Conservation (phyloP, 1,140 invertebrate genomes). For the Micrasema minimum region DNA sequence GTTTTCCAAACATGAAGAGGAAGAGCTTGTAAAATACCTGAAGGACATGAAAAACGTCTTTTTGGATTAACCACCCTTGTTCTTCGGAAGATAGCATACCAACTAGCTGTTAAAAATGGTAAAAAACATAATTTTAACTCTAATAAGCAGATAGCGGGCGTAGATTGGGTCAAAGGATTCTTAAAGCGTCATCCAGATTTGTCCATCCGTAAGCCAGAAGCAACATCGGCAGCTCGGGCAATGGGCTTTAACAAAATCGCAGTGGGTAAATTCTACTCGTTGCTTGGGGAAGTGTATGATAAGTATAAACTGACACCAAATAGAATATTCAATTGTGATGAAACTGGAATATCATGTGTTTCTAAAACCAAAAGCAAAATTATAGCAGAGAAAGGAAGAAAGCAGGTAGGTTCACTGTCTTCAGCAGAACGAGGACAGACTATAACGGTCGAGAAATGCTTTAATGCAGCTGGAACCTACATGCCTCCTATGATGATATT, state of each 20-base stretch:
- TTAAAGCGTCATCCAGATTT: not conserved
- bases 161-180: not conserved
- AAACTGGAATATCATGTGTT: not conserved
- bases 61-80: slow-evolving; percentile 37
- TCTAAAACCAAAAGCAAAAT: not conserved
- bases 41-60: slow-evolving; percentile 54
- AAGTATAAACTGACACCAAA: not conserved
- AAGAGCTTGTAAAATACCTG: slow-evolving; percentile 51
- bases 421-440: slow-evolving; percentile 39
- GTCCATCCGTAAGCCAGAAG: not conserved
- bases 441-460: slow-evolving; percentile 58
- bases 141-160: not conserved
- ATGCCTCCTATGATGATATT: slow-evolving; percentile 59
- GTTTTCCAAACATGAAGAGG: slow-evolving; percentile 53
- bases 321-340: slow-evolving; percentile 1
- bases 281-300: not conserved
- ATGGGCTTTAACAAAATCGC: not conserved
- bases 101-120: not conserved
- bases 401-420: not conserved
- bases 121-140: not conserved
- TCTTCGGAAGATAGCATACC: not conserved
- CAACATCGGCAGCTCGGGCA: not conserved
- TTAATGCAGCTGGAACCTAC: slow-evolving; percentile 57
- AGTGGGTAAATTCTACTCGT: not conserved
- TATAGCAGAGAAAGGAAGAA: not conserved